These are phyloP conservation scores for Orchesella flavescens DNA, from an alignment of 2,888 invertebrate genomes.

Conservation along the genomic window DNA sequence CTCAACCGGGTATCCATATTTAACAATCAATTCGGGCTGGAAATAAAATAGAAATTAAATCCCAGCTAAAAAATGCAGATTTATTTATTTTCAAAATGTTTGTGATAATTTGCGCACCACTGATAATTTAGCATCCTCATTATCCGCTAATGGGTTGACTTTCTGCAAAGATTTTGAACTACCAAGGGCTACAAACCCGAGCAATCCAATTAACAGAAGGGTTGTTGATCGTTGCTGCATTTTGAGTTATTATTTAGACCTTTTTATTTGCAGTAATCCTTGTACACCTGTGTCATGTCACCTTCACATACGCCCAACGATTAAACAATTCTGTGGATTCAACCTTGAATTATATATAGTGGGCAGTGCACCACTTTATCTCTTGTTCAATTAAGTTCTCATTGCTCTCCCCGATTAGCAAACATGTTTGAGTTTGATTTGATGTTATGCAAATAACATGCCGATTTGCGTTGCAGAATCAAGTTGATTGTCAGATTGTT, in stretches of 20 bases:
- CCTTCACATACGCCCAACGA: not conserved
- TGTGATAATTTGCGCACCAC: conserved; percentile 32
- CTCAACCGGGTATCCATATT: conserved; percentile 54
- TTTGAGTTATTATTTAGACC: not conserved
- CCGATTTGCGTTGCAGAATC: not conserved
- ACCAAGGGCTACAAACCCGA: conserved; percentile 13
- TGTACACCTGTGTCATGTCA: not conserved
- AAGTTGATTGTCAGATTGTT: not conserved
- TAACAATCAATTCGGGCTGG: conserved; percentile 50
- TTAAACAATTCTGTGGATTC: not conserved
- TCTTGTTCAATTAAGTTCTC: not conserved
- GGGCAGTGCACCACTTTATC: not conserved
- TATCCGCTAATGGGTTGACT: not conserved
- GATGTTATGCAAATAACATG: not conserved
- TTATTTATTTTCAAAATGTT: not conserved
- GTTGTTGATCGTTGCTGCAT: conserved; percentile 5
- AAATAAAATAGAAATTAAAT: not conserved
- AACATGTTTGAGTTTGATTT: not conserved
- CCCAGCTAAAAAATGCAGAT: not conserved
- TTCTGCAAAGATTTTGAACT: conserved; percentile 12
- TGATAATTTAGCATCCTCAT: conserved; percentile 42
- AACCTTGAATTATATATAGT: conserved; percentile 26
- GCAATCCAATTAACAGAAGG: conserved; percentile 3
- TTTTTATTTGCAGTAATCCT: not conserved
- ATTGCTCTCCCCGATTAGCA: not conserved